phyloP scores from a whole-genome alignment of 2,113 vertebrate genomes.

The Crypturellus undulatus region DNA sequence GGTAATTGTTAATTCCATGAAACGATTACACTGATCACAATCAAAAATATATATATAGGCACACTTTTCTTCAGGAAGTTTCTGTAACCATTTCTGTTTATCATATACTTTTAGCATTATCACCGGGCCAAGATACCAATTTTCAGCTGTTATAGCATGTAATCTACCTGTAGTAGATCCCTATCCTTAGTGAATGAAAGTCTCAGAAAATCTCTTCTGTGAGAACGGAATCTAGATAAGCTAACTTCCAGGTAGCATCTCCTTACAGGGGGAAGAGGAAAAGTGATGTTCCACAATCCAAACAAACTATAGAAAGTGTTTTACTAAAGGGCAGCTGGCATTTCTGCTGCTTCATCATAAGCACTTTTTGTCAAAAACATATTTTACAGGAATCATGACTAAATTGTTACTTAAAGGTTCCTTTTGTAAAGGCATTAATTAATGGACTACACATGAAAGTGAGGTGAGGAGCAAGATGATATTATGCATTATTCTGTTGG shows the following conservation, averaged over 20 bases:
- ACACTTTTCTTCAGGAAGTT: neutral
- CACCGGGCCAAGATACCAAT: neutral
- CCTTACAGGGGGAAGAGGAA: neutral
- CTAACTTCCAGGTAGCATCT: neutral
- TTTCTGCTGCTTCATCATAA: neutral
- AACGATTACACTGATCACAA: neutral
- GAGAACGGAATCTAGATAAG: neutral
- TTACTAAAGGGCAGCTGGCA: neutral
- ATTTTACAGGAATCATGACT: slow-evolving; percentile 38
- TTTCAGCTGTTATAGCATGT: neutral
- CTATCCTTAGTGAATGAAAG: neutral
- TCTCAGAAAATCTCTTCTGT: neutral
- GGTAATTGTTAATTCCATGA: neutral
- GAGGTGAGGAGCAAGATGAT: neutral
- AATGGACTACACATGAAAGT: neutral
- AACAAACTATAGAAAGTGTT: neutral
- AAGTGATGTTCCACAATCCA: neutral
- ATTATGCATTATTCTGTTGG: slow-evolving; percentile 50
- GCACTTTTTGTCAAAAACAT: neutral
- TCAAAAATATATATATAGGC: neutral
- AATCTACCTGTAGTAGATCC: neutral
- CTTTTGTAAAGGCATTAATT: slow-evolving; percentile 52
- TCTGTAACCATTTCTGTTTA: neutral
- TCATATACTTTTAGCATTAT: neutral
- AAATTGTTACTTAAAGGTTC: slow-evolving; percentile 27